A percentile compares a stretch with the other conserved stretches of the same genome.
phyloP scores from a whole-genome alignment of 2,888 invertebrate species.

The Taenaris catops region DNA sequence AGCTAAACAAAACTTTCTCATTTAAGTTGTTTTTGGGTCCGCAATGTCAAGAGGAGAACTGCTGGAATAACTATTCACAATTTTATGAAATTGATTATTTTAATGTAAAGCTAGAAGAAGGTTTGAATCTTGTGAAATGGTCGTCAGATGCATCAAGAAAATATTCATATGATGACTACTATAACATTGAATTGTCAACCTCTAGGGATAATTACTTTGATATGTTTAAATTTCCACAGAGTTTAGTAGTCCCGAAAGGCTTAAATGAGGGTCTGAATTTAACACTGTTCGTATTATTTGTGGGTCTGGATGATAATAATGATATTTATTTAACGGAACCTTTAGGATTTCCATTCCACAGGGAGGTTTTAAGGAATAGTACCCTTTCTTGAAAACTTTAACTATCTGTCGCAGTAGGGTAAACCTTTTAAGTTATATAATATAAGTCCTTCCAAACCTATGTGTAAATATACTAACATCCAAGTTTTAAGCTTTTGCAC shows the following conservation, averaged over 20 bases:
- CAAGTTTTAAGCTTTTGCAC: too few relatives aligned
- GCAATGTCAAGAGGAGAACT: slow-evolving; percentile 37
- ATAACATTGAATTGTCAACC: slow-evolving; percentile 35
- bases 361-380: slow-evolving; percentile 35
- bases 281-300: slow-evolving; percentile 55
- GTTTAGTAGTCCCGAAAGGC: slow-evolving; percentile 56
- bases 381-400: too few relatives aligned
- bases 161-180: slow-evolving; percentile 44
- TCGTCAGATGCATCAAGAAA: slow-evolving; percentile 39
- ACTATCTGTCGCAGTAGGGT: too few relatives aligned
- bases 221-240: slow-evolving; percentile 57
- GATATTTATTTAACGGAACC: slow-evolving; percentile 34
- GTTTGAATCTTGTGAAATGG: slow-evolving; percentile 50
- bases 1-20: slow-evolving; percentile 33
- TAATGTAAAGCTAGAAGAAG: slow-evolving; percentile 36
- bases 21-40: slow-evolving; percentile 62
- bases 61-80: slow-evolving; percentile 43
- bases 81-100: slow-evolving; percentile 60
- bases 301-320: slow-evolving; percentile 29
- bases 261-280: slow-evolving; percentile 49
- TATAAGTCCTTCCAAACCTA: too few relatives aligned
- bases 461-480: too few relatives aligned
- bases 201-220: slow-evolving; percentile 37
- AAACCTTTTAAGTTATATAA: too few relatives aligned
- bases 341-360: slow-evolving; percentile 64